Percentiles rank a stretch among this genome's conserved stretches.
phyloP scores from a whole-genome alignment of 2,797 vertebrate genomes.

The Gouania willdenowi region DNA sequence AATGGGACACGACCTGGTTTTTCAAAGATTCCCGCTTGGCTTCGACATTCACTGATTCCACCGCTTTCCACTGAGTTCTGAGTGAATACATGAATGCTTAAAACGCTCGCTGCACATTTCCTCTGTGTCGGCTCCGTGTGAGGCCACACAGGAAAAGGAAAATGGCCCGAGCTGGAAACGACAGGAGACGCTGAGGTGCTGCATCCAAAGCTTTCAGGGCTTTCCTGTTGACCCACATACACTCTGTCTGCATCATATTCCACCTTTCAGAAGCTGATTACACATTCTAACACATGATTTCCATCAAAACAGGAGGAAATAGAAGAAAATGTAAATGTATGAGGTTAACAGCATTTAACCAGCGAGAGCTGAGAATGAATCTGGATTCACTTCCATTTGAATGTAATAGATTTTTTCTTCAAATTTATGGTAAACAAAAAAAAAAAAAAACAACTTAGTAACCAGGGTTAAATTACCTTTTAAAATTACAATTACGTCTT shows the following conservation, averaged over 20 bases:
- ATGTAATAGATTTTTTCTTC: too few species aligned
- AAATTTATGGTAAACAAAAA: too few species aligned
- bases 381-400: too few species aligned
- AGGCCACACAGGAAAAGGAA: constrained; percentile 17
- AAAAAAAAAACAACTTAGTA: too few species aligned
- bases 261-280: background rate
- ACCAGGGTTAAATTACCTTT: too few species aligned
- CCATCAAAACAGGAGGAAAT: background rate
- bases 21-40: constrained; percentile 50
- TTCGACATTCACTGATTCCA: constrained; percentile 41
- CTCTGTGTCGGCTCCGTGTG: constrained; percentile 19
- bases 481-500: too few species aligned
- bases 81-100: constrained; percentile 69
- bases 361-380: too few species aligned
- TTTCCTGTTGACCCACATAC: constrained; percentile 6
- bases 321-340: too few species aligned
- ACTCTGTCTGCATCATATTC: background rate
- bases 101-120: constrained; percentile 18
- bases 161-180: constrained; percentile 14
- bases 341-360: too few species aligned
- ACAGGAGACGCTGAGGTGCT: background rate
- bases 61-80: constrained; percentile 59
- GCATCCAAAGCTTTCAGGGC: background rate
- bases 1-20: constrained; percentile 58
- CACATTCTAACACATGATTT: background rate